phyloP scores from a whole-genome alignment of 2,113 vertebrate genomes.

The Tonatia bakeri region DNA sequence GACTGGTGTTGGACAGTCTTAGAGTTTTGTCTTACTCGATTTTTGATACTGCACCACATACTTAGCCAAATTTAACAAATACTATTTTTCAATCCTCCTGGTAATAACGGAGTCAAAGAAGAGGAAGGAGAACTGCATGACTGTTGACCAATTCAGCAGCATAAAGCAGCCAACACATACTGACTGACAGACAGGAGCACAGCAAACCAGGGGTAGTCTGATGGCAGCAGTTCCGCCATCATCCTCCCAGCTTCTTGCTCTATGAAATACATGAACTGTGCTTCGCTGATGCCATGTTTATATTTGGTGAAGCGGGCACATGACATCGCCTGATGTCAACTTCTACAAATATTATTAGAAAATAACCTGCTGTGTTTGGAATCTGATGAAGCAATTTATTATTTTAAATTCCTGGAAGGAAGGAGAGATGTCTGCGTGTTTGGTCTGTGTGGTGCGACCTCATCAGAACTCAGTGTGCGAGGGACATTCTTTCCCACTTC shows the following conservation, averaged over 20 bases:
- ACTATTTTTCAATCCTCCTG: not conserved
- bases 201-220: constrained; percentile 1
- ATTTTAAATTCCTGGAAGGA: constrained; percentile 60
- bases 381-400: constrained; percentile 60
- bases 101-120: constrained; percentile 27
- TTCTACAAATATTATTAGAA: constrained; percentile 58
- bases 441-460: constrained; percentile 31
- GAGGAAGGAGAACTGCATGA: not conserved
- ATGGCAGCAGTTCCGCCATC: constrained; percentile 15
- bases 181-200: not conserved
- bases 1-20: not conserved
- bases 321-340: not conserved
- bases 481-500: constrained; percentile 34
- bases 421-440: not conserved
- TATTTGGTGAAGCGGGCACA: not conserved
- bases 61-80: not conserved
- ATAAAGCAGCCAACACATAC: not conserved
- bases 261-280: not conserved
- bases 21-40: not conserved
- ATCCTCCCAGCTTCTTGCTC: not conserved
- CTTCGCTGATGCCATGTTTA: constrained; percentile 22
- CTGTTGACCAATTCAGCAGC: not conserved
- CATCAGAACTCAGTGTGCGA: not conserved
- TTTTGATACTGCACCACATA: not conserved
- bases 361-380: constrained; percentile 69